Percentiles rank a stretch among this genome's conserved stretches.
These are phyloP conservation scores for Autographa gamma DNA, from an alignment of 2,888 invertebrate species.

Conservation along the genomic window DNA sequence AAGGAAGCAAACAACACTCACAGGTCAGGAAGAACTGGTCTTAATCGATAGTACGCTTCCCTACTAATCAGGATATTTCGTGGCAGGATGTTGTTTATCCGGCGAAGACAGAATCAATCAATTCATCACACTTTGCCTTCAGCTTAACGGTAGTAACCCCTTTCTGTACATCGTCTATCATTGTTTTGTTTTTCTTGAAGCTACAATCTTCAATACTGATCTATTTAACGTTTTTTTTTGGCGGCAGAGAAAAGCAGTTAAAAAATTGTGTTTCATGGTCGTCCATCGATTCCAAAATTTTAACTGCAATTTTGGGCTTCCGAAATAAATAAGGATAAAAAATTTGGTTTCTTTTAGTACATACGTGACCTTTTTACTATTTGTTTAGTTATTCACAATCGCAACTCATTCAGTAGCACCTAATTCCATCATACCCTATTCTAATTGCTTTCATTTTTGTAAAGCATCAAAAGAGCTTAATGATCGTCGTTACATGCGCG, in stretches of 20 bases:
- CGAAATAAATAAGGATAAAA: no score
- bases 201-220: background rate
- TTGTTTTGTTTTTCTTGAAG: slow-evolving; percentile 17
- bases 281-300: no score
- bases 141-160: slow-evolving; percentile 44
- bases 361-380: no score
- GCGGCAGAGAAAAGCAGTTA: background rate
- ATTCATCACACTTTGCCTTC: slow-evolving; percentile 57
- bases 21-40: slow-evolving; percentile 57
- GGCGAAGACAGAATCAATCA: slow-evolving; percentile 65
- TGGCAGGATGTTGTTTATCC: slow-evolving; percentile 63
- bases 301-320: no score
- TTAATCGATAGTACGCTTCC: slow-evolving; percentile 56
- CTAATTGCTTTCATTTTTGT: background rate
- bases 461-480: background rate
- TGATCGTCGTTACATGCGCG: slow-evolving; percentile 8
- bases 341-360: no score
- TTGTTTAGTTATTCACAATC: no score
- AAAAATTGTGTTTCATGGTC: no score
- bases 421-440: background rate
- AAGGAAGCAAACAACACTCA: slow-evolving; percentile 57
- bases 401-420: background rate
- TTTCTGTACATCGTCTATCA: slow-evolving; percentile 35
- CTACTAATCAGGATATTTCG: slow-evolving; percentile 72
- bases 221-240: background rate